phyloP scores from a whole-genome alignment of 2,113 vertebrate genomes.

The Limanda limanda region DNA sequence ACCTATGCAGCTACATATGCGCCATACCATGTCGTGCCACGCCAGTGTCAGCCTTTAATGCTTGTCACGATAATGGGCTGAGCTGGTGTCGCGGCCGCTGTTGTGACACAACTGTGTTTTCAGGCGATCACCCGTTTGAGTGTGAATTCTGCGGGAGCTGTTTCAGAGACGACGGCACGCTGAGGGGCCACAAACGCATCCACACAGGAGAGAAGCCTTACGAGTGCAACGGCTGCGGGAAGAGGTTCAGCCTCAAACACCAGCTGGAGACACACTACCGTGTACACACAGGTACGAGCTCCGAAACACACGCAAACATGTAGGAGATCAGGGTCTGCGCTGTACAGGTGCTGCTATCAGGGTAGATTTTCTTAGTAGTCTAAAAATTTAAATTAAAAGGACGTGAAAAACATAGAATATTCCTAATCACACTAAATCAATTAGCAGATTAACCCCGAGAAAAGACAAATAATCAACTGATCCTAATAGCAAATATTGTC shows the following conservation, averaged over 20 bases:
- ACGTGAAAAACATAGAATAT: not conserved
- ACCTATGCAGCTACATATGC: slow-evolving; percentile 50
- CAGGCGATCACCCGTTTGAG: slow-evolving; percentile 97
- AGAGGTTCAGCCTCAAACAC: slow-evolving; percentile 99
- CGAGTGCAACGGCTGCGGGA: slow-evolving; percentile 96
- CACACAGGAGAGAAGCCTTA: slow-evolving; percentile 96
- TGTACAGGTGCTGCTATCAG: not conserved
- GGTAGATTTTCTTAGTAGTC: not conserved
- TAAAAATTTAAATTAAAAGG: not conserved
- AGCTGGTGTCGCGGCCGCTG: slow-evolving; percentile 20
- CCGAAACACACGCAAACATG: not conserved
- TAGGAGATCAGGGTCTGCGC: not conserved
- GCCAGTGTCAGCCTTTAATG: slow-evolving; percentile 19
- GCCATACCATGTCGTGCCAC: slow-evolving; percentile 12
- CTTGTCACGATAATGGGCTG: slow-evolving; percentile 15
- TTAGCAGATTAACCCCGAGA: not conserved
- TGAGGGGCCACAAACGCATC: slow-evolving; percentile 97
- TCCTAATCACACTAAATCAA: not conserved
- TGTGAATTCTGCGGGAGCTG: slow-evolving; percentile 99
- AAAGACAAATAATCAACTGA: not conserved
- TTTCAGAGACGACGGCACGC: slow-evolving; percentile 96
- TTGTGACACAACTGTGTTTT: slow-evolving; percentile 53
- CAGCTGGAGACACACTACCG: slow-evolving; percentile 99
- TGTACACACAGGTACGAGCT: slow-evolving; percentile 92
- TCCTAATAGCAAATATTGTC: not conserved